A percentile compares a stretch with the other conserved stretches of the same genome.
Evolutionary conservation across 2,888 invertebrate species (phyloP).

Genomic region (Drosophila anomelani): DNA sequence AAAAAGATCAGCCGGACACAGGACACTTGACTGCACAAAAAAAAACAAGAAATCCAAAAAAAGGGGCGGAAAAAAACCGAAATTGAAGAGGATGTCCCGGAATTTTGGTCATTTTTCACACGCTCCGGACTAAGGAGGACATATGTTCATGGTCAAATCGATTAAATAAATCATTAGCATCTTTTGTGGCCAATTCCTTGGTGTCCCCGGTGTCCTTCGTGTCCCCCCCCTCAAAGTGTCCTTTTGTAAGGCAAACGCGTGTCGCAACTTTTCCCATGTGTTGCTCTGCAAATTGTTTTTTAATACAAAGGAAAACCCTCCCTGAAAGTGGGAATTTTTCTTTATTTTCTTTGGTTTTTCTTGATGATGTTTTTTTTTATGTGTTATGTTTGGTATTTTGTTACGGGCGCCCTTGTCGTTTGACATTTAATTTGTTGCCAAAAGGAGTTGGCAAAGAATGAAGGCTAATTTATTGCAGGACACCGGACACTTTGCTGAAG

Average conservation of each 20-base stretch:
- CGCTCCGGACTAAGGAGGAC: slow-evolving; percentile 62
- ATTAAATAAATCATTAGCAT: slow-evolving; percentile 85
- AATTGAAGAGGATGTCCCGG: slow-evolving; percentile 40
- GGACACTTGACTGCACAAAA: slow-evolving; percentile 56
- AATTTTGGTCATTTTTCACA: slow-evolving; percentile 72
- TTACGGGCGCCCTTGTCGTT: slow-evolving; percentile 33
- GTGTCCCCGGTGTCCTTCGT: slow-evolving; percentile 35
- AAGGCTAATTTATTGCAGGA: slow-evolving; percentile 32
- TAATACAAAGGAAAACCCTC: slow-evolving; percentile 72
- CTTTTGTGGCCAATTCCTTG: slow-evolving; percentile 82
- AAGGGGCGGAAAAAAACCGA: slow-evolving; percentile 6
- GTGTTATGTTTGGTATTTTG: slow-evolving; percentile 19
- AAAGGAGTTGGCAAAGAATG: slow-evolving; percentile 16
- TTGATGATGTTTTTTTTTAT: slow-evolving; percentile 6
- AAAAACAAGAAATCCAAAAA: slow-evolving; percentile 6
- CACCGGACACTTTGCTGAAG: background rate
- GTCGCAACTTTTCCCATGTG: slow-evolving; percentile 67
- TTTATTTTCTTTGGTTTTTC: slow-evolving; percentile 8
- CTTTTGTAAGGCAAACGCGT: slow-evolving; percentile 52
- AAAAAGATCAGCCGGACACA: slow-evolving; percentile 70
- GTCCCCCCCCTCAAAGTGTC: slow-evolving; percentile 3
- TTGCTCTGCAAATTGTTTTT: slow-evolving; percentile 79
- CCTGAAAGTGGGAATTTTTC: slow-evolving; percentile 41
- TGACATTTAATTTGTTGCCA: slow-evolving; percentile 75
- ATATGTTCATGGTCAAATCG: slow-evolving; percentile 84